Evolutionary conservation across 2,888 invertebrate genomes (phyloP).

Genomic region (Cheilosia scutellata): DNA sequence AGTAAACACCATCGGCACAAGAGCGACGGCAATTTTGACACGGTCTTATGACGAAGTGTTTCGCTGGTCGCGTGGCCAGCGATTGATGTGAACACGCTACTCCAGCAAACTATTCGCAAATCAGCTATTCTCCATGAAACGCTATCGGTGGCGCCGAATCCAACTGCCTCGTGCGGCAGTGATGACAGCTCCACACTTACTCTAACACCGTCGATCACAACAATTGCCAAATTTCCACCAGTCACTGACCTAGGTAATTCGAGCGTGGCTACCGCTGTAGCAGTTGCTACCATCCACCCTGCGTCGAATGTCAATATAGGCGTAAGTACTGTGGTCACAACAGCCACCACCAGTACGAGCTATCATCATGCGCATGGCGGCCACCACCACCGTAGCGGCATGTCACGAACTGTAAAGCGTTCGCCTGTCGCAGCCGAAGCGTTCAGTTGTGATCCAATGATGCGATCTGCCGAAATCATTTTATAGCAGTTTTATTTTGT

Average conservation of each 20-base stretch:
- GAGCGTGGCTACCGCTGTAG: slow-evolving; percentile 73
- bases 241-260: slow-evolving; percentile 44
- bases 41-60: slow-evolving; percentile 84
- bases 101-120: slow-evolving; percentile 83
- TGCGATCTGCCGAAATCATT: slow-evolving; percentile 83
- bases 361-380: slow-evolving; percentile 78
- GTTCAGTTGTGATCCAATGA: slow-evolving; percentile 82
- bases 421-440: slow-evolving; percentile 78
- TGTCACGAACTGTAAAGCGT: slow-evolving; percentile 78
- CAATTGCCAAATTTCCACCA: slow-evolving; percentile 81
- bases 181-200: slow-evolving; percentile 83
- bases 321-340: slow-evolving; percentile 75
- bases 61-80: slow-evolving; percentile 85
- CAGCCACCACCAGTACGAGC: slow-evolving; percentile 79
- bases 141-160: slow-evolving; percentile 75
- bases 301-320: slow-evolving; percentile 57
- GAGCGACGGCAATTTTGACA: slow-evolving; percentile 79
- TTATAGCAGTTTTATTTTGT: slow-evolving; percentile 79
- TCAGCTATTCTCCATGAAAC: slow-evolving; percentile 82
- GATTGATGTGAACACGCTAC: slow-evolving; percentile 83
- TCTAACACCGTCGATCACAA: slow-evolving; percentile 81
- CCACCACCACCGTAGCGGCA: slow-evolving; percentile 77
- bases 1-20: slow-evolving; percentile 82
- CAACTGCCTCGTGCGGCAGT: slow-evolving; percentile 77
- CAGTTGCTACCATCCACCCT: slow-evolving; percentile 75